phyloP scores from a whole-genome alignment of 2,888 invertebrate species.

The Pandemis corylana region DNA sequence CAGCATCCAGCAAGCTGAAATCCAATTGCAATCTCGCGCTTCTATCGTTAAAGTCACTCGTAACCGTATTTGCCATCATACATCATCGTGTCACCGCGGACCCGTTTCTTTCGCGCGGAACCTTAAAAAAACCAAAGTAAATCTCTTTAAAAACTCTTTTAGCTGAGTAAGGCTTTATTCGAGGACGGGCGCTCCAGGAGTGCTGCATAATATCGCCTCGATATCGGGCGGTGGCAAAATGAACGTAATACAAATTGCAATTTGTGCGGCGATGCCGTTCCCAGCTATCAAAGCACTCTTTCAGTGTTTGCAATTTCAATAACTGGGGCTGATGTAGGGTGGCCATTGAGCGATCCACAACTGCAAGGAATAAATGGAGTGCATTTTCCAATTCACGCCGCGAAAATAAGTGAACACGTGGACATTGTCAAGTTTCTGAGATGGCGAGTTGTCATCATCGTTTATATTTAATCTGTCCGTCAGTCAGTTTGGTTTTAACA shows the following conservation, averaged over 20 bases:
- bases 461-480: not conserved
- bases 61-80: conserved; percentile 21
- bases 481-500: too few species aligned
- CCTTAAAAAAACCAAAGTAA: conserved; percentile 41
- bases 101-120: conserved; percentile 30
- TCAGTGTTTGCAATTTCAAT: conserved; percentile 56
- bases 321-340: conserved; percentile 45
- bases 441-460: not conserved
- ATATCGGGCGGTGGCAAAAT: conserved; percentile 48
- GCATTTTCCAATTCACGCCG: conserved; percentile 16
- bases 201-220: conserved; percentile 34
- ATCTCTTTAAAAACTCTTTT: conserved; percentile 42
- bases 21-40: conserved; percentile 15
- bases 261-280: conserved; percentile 49
- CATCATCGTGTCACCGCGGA: conserved; percentile 35
- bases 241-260: conserved; percentile 57
- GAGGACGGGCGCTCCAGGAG: conserved; percentile 34
- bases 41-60: conserved; percentile 24
- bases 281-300: conserved; percentile 53
- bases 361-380: conserved; percentile 32
- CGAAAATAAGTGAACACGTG: conserved; percentile 1
- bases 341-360: conserved; percentile 30
- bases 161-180: conserved; percentile 41
- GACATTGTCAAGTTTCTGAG: not conserved
- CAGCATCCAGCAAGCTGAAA: conserved; percentile 19